phyloP scores from a whole-genome alignment of 2,113 vertebrate genomes.

The Callipepla squamata region DNA sequence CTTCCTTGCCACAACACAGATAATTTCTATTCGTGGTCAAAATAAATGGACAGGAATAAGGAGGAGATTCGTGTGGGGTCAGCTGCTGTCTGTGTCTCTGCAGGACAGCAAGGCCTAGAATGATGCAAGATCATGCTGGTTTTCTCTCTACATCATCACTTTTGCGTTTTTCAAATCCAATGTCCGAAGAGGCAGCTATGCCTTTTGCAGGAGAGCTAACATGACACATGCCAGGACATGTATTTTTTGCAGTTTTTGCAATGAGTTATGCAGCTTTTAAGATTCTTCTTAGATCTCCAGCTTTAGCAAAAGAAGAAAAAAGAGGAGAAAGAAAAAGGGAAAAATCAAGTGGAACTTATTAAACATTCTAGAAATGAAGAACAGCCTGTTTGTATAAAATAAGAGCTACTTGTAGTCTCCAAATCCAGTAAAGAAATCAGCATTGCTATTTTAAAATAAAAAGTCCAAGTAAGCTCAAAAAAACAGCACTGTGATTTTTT shows the following conservation, averaged over 20 bases:
- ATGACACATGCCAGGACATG: background rate
- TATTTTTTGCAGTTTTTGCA: background rate
- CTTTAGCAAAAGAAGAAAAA: background rate
- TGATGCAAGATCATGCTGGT: fast-evolving
- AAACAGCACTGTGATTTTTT: background rate
- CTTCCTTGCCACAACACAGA: fast-evolving
- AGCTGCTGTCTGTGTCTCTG: background rate
- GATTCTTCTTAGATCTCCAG: background rate
- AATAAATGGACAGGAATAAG: fast-evolving
- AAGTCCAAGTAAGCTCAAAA: background rate
- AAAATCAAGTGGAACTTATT: background rate
- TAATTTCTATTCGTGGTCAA: fast-evolving
- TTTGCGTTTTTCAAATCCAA: background rate
- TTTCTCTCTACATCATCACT: background rate
- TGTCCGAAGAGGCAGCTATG: background rate
- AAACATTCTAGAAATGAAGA: background rate
- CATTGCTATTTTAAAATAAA: background rate
- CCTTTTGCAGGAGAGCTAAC: background rate
- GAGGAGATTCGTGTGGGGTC: fast-evolving
- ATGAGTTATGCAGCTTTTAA: background rate
- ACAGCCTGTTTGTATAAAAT: background rate
- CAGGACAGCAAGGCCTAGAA: background rate
- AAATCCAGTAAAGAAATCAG: background rate
- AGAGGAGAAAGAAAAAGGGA: background rate
- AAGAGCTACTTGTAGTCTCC: background rate